Evolutionary conservation across 2,888 invertebrate genomes (phyloP).

Genomic region (Sesia apiformis): DNA sequence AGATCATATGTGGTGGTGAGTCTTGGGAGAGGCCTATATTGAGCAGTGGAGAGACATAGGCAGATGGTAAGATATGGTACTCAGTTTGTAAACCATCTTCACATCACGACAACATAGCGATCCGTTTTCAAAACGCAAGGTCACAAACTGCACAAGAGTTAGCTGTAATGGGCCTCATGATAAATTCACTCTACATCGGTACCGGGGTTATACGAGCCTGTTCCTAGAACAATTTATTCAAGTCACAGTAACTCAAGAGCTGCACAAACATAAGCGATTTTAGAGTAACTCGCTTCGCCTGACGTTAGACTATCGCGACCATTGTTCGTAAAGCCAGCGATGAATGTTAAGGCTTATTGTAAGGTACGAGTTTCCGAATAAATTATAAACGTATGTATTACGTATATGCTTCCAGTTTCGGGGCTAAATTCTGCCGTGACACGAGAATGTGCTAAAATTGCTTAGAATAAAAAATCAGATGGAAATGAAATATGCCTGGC

Average conservation of each 20-base stretch:
- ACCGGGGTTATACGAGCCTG: conserved; percentile 6
- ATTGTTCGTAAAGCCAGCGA: conserved; percentile 18
- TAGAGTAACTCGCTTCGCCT: conserved; percentile 20
- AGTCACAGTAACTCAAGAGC: conserved; percentile 16
- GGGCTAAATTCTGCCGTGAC: neutral
- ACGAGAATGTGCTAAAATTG: neutral
- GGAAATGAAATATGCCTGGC: no score
- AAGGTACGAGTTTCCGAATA: conserved; percentile 42
- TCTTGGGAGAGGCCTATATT: no score
- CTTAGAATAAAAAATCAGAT: neutral
- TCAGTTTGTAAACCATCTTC: no score
- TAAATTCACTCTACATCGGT: conserved; percentile 4
- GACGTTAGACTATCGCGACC: conserved; percentile 15
- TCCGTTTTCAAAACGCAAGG: no score
- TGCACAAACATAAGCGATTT: conserved; percentile 37
- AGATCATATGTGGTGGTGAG: no score
- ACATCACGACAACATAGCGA: no score
- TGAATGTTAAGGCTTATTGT: conserved; percentile 38
- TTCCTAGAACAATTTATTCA: conserved; percentile 4
- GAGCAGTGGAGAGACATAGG: no score
- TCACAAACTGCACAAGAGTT: neutral
- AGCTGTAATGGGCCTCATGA: neutral
- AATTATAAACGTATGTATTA: conserved; percentile 35
- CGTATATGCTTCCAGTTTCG: conserved; percentile 14
- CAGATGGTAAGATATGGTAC: no score